phyloP scores from a whole-genome alignment of 2,797 vertebrate species.

The Fringilla coelebs region DNA sequence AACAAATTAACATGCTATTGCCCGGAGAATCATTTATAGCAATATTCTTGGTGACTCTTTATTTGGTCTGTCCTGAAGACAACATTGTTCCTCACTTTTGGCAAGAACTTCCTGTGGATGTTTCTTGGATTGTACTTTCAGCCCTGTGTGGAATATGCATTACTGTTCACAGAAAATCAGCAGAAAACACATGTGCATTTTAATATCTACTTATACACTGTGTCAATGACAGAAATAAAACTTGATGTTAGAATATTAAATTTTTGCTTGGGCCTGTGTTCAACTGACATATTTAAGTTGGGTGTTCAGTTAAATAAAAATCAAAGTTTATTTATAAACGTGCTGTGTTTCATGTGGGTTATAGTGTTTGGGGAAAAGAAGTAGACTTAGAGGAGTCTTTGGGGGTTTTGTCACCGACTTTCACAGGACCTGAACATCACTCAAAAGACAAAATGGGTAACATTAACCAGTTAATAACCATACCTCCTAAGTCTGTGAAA shows the following conservation, averaged over 20 bases:
- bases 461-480: not conserved
- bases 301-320: not conserved
- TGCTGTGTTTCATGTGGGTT: not conserved
- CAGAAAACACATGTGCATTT: not conserved
- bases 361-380: not conserved
- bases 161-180: not conserved
- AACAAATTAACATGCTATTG: not conserved
- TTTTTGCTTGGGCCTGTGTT: not conserved
- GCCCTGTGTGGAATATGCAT: not conserved
- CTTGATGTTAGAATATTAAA: not conserved
- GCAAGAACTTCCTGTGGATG: not conserved
- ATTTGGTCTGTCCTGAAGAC: not conserved
- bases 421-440: not conserved
- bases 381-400: not conserved
- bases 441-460: not conserved
- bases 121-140: not conserved
- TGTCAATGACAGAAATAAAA: not conserved
- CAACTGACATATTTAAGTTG: not conserved
- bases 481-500: not conserved
- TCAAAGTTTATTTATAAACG: not conserved
- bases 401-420: not conserved
- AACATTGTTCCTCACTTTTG: not conserved
- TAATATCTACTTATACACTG: not conserved
- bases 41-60: constrained; percentile 12
- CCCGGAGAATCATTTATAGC: not conserved